A percentile compares a stretch with the other conserved stretches of the same genome.
Conservation (phyloP, 2,113 vertebrate species). For the Plectropomus leopardus region DNA sequence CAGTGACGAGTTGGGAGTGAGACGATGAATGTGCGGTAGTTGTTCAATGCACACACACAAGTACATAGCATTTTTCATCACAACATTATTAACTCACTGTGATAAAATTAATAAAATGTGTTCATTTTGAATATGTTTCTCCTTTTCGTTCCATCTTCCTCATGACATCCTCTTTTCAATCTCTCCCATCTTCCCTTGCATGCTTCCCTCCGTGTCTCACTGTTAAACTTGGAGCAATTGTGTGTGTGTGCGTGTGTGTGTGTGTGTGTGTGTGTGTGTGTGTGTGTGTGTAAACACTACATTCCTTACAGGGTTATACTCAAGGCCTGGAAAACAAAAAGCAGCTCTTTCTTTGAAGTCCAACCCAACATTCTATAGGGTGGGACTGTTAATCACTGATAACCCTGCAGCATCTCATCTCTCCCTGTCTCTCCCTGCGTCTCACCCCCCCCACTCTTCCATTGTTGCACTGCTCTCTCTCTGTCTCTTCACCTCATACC, state of each 20-base stretch:
- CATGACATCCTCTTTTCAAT: conserved; percentile 35
- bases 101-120: too few species aligned
- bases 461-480: conserved; percentile 82
- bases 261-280: conserved; percentile 28
- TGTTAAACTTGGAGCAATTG: conserved; percentile 37
- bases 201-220: conserved; percentile 9
- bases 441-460: conserved; percentile 90
- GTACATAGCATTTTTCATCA: too few species aligned
- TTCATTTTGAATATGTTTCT: too few species aligned
- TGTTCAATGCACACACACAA: too few species aligned
- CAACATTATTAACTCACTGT: too few species aligned
- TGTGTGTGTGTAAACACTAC: conserved; percentile 40
- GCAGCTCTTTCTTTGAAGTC: conserved; percentile 84
- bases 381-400: conserved; percentile 95
- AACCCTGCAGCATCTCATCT: conserved; percentile 87
- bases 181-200: conserved; percentile 30
- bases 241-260: conserved; percentile 13
- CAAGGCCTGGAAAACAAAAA: conserved; percentile 60
- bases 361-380: conserved; percentile 82
- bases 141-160: not conserved
- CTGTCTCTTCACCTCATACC: conserved; percentile 89
- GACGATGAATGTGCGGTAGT: too few species aligned
- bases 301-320: conserved; percentile 78
- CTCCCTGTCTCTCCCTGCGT: conserved; percentile 60
- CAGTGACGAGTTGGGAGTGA: too few species aligned